A percentile compares a stretch with the other conserved stretches of the same genome.
These are phyloP conservation scores for Mercenaria mercenaria DNA, from an alignment of 1,140 invertebrate genomes.

Conservation along the genomic window DNA sequence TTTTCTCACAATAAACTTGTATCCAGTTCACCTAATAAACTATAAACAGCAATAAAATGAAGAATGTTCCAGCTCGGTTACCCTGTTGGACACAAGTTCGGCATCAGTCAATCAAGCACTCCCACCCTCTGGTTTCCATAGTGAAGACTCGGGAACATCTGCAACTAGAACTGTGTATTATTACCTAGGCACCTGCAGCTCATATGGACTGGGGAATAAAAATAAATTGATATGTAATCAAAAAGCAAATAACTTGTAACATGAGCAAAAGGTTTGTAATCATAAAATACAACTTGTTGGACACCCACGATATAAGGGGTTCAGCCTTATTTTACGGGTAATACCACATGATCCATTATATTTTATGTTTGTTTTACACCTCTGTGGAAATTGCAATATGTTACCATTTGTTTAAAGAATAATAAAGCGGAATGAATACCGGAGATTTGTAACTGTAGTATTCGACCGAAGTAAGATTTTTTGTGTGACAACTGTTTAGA, in stretches of 20 bases:
- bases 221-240: conserved; percentile 62
- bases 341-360: not conserved
- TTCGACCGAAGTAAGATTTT: too few relatives aligned
- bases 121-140: not conserved
- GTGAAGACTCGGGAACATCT: conserved; percentile 7
- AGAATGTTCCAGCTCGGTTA: not conserved
- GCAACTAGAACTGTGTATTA: conserved; percentile 15
- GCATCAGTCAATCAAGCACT: not conserved
- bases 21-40: conserved; percentile 7
- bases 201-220: conserved; percentile 55
- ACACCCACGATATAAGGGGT: conserved; percentile 50
- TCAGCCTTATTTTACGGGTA: not conserved
- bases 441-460: not conserved
- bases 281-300: conserved; percentile 48
- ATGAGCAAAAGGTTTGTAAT: conserved; percentile 41
- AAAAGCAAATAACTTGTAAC: conserved; percentile 55
- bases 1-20: conserved; percentile 23
- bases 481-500: too few relatives aligned
- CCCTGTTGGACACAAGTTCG: conserved; percentile 12
- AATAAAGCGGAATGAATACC: not conserved
- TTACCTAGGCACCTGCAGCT: conserved; percentile 53
- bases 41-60: not conserved
- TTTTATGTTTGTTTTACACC: conserved; percentile 29
- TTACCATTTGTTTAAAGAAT: conserved; percentile 4
- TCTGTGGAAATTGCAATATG: conserved; percentile 20